Evolutionary conservation across 2,113 vertebrate genomes (phyloP).

Genomic region (Dicerorhinus sumatrensis): DNA sequence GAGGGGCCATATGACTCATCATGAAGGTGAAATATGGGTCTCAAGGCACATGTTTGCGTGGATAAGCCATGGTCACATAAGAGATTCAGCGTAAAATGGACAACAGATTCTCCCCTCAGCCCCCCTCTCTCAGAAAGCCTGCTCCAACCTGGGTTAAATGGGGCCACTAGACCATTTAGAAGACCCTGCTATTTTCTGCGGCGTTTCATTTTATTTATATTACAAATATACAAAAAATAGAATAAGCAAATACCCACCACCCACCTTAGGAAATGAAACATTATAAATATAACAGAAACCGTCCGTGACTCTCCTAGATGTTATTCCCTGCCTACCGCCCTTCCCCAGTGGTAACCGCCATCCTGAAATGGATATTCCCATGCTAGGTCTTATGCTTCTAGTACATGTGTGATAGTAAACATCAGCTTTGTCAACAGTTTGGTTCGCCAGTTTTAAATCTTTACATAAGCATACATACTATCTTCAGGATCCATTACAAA

Average conservation of each 20-base stretch:
- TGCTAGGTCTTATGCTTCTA: neutral
- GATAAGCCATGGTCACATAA: neutral
- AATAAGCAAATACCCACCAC: neutral
- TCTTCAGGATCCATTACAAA: neutral
- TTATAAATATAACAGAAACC: neutral
- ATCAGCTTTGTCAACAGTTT: neutral
- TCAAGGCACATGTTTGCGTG: neutral
- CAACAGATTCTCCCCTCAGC: neutral
- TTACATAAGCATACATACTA: neutral
- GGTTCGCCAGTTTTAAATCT: neutral
- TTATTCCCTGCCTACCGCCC: neutral
- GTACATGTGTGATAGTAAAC: neutral
- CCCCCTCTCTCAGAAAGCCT: neutral
- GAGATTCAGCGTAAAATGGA: neutral
- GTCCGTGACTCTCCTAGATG: neutral
- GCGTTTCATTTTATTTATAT: conserved; percentile 34
- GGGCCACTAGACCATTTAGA: neutral
- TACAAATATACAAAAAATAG: neutral
- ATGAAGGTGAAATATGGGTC: neutral
- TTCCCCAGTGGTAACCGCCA: neutral
- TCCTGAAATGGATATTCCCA: neutral
- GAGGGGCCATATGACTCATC: neutral
- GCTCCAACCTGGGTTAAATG: neutral
- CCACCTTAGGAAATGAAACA: neutral
- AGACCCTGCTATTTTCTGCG: neutral